Evolutionary conservation across 2,797 vertebrate species (phyloP).

Genomic region (Thaleichthys pacificus): DNA sequence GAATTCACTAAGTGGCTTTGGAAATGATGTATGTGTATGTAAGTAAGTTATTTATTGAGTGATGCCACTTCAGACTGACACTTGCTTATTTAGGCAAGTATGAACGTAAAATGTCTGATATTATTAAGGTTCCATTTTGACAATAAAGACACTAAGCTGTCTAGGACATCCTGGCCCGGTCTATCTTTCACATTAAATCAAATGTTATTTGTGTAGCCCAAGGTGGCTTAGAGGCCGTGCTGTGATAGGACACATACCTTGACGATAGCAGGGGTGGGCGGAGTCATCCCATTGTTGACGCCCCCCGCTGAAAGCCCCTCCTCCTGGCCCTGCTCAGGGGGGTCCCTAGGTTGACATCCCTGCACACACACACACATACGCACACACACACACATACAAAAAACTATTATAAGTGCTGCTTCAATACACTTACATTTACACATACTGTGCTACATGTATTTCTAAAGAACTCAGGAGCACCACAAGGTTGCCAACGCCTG

Average conservation of each 20-base stretch:
- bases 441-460: too few relatives aligned
- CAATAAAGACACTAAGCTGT: too few relatives aligned
- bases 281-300: conserved; percentile 61
- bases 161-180: not conserved
- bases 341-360: conserved; percentile 70
- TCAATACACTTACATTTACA: too few relatives aligned
- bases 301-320: conserved; percentile 71
- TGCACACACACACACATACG: conserved; percentile 38
- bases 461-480: not conserved
- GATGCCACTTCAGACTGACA: too few relatives aligned
- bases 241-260: conserved; percentile 78
- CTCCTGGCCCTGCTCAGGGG: conserved; percentile 70
- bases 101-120: too few relatives aligned
- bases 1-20: not conserved
- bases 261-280: conserved; percentile 77
- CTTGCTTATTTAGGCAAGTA: too few relatives aligned
- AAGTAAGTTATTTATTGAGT: not conserved
- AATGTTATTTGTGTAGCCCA: not conserved
- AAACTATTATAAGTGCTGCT: too few relatives aligned
- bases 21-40: too few relatives aligned
- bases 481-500: not conserved
- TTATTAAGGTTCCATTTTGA: too few relatives aligned
- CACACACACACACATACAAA: conserved; percentile 19
- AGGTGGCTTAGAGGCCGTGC: not conserved
- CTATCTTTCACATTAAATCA: not conserved